phyloP scores from a whole-genome alignment of 2,888 invertebrate genomes.

The Pecten maximus region DNA sequence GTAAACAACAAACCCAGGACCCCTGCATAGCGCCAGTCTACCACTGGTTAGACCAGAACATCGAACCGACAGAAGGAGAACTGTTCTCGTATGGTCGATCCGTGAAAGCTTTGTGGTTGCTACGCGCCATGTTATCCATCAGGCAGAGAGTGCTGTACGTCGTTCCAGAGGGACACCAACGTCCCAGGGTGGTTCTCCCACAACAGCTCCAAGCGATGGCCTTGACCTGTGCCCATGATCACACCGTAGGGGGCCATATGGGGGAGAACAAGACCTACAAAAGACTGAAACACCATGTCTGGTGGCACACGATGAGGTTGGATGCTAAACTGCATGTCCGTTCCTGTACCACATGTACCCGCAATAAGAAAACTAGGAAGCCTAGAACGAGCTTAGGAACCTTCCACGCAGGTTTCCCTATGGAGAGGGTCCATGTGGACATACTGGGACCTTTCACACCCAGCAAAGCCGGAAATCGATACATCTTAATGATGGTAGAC shows the following conservation, averaged over 20 bases:
- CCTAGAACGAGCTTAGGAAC: constrained; percentile 79
- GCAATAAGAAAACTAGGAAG: constrained; percentile 37
- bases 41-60: no score
- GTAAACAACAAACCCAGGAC: no score
- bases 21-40: no score
- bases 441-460: constrained; percentile 47
- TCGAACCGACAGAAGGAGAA: no score
- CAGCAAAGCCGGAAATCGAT: constrained; percentile 43
- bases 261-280: constrained; percentile 42
- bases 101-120: no score
- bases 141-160: no score
- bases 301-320: constrained; percentile 43
- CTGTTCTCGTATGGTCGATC: no score
- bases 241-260: constrained; percentile 40
- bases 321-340: constrained; percentile 37
- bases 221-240: constrained; percentile 20
- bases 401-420: constrained; percentile 90
- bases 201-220: no score
- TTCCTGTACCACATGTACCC: constrained; percentile 42
- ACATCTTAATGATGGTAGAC: constrained; percentile 50
- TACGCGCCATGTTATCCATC: no score
- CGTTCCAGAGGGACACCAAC: no score
- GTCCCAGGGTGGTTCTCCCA: no score
- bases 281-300: constrained; percentile 40
- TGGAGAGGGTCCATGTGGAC: constrained; percentile 51